Conservation (phyloP, 2,113 vertebrate species). For the Apteryx owenii region DNA sequence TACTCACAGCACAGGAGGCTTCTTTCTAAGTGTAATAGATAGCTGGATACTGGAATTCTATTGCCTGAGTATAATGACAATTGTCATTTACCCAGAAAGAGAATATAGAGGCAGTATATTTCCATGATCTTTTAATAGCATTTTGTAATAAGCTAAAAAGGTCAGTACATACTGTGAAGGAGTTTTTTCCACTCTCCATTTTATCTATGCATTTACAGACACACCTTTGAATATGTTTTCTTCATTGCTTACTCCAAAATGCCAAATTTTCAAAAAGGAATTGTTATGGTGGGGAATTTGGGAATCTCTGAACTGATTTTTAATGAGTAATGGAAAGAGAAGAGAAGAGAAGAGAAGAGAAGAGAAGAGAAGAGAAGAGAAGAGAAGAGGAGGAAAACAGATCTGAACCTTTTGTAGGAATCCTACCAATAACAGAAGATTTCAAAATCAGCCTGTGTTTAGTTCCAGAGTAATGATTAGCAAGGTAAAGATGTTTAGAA, state of each 20-base stretch:
- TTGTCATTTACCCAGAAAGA: background rate
- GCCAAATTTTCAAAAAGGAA: accelerated
- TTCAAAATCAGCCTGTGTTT: background rate
- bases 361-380: background rate
- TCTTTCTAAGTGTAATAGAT: background rate
- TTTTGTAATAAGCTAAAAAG: background rate
- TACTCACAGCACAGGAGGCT: background rate
- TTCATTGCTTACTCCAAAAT: background rate
- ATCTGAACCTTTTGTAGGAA: background rate
- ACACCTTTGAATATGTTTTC: background rate
- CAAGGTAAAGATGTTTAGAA: background rate
- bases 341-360: background rate
- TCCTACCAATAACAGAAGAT: background rate
- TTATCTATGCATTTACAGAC: background rate
- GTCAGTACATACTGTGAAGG: background rate
- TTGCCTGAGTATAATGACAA: background rate
- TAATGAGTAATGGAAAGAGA: background rate
- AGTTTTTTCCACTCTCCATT: background rate
- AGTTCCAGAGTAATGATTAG: background rate
- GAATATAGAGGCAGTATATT: background rate
- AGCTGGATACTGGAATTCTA: background rate
- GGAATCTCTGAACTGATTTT: background rate
- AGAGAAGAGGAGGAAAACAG: background rate
- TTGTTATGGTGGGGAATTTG: background rate
- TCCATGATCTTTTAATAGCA: accelerated